phyloP scores from a whole-genome alignment of 2,888 invertebrate genomes.

The Drosophila suboccidentalis region DNA sequence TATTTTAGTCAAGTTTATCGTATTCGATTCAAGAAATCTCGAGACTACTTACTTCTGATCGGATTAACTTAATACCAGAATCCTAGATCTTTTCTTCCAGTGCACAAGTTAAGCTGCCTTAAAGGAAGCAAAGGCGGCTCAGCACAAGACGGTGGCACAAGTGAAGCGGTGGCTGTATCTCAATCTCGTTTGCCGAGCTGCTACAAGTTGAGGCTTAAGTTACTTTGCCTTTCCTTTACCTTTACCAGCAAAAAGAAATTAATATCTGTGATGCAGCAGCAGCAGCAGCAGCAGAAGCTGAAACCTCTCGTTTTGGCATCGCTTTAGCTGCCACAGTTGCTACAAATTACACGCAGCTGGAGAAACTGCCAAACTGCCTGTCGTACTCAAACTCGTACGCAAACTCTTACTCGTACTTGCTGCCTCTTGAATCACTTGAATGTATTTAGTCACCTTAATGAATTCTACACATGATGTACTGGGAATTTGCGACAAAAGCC shows the following conservation, averaged over 20 bases:
- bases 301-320: conserved; percentile 60
- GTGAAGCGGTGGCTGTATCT: conserved; percentile 66
- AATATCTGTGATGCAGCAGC: conserved; percentile 72
- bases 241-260: conserved; percentile 68
- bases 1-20: too few species aligned
- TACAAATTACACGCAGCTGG: conserved; percentile 80
- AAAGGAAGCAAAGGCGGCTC: conserved; percentile 53
- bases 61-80: too few species aligned
- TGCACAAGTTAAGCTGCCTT: conserved; percentile 50
- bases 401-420: background rate
- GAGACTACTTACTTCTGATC: too few species aligned
- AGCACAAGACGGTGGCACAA: conserved; percentile 45
- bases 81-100: too few species aligned
- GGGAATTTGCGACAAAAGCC: conserved; percentile 78
- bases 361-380: conserved; percentile 69
- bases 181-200: conserved; percentile 64
- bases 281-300: conserved; percentile 19
- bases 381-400: too few species aligned
- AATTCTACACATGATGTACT: conserved; percentile 81
- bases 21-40: too few species aligned
- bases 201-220: conserved; percentile 80
- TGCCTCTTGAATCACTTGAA: conserved; percentile 51
- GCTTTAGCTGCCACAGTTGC: conserved; percentile 76
- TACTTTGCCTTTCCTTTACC: conserved; percentile 58
- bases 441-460: conserved; percentile 81